These are phyloP conservation scores for Pogonophryne albipinna DNA, from an alignment of 2,797 vertebrate species.

Conservation along the genomic window DNA sequence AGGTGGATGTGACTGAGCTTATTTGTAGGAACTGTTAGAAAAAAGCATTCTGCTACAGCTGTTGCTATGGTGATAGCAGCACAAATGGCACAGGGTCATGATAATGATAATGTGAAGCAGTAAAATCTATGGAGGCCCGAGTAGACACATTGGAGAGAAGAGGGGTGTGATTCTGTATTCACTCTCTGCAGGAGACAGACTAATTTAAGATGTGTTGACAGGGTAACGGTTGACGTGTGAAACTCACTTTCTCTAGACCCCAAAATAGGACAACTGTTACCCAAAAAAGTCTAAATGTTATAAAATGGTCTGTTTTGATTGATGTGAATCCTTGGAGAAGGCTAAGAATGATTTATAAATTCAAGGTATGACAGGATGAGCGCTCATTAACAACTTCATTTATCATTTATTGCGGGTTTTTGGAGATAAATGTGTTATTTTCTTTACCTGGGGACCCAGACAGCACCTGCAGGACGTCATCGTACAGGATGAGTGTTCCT, in stretches of 20 bases:
- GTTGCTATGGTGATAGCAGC: slow-evolving; percentile 65
- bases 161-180: slow-evolving; percentile 23
- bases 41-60: slow-evolving; percentile 32
- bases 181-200: slow-evolving; percentile 17
- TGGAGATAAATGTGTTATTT: background rate
- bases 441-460: slow-evolving; percentile 92
- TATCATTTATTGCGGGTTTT: background rate
- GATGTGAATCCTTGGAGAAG: accelerated
- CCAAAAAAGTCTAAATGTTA: background rate
- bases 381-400: no score
- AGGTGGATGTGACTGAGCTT: slow-evolving; percentile 14
- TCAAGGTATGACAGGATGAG: background rate
- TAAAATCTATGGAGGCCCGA: slow-evolving; percentile 8
- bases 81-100: slow-evolving; percentile 46
- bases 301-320: background rate
- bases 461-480: slow-evolving; percentile 95
- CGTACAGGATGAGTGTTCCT: slow-evolving; percentile 95
- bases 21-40: slow-evolving; percentile 9
- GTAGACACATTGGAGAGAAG: background rate
- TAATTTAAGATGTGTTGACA: slow-evolving; percentile 34
- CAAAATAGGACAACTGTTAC: background rate
- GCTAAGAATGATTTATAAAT: background rate
- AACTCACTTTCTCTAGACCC: background rate
- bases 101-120: slow-evolving; percentile 24
- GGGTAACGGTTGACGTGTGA: background rate